Evolutionary conservation across 2,888 invertebrate genomes (phyloP).

Genomic region (Andricus curvator): DNA sequence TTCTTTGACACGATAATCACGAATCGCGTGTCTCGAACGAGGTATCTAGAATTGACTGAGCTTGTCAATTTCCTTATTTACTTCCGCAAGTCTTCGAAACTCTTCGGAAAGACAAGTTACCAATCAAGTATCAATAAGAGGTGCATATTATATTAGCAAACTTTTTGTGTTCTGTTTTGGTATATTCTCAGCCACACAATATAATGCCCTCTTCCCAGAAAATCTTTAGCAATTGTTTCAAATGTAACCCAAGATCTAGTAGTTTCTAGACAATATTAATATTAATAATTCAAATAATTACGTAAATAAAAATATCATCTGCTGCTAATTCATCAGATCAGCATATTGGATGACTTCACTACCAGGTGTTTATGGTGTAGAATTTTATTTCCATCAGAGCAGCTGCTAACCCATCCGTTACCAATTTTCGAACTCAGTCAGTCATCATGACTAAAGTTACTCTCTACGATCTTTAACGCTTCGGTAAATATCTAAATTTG

Average conservation of each 20-base stretch:
- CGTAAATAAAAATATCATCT: slow-evolving; percentile 16
- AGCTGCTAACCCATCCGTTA: slow-evolving; percentile 24
- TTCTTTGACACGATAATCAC: slow-evolving; percentile 29
- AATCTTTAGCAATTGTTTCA: too few species aligned
- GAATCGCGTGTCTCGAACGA: slow-evolving; percentile 25
- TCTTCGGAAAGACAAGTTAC: not conserved
- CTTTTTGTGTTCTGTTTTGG: not conserved
- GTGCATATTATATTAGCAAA: not conserved
- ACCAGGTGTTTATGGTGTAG: slow-evolving; percentile 31
- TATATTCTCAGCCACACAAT: not conserved
- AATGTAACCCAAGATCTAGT: not conserved
- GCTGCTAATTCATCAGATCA: slow-evolving; percentile 27
- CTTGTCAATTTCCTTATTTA: slow-evolving; percentile 17
- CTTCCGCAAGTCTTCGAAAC: slow-evolving; percentile 19
- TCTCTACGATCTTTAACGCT: not conserved
- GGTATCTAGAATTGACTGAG: slow-evolving; percentile 15
- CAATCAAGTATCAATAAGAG: not conserved
- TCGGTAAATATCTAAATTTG: not conserved
- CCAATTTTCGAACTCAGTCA: slow-evolving; percentile 41
- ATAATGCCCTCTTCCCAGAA: too few species aligned
- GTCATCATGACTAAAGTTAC: slow-evolving; percentile 25
- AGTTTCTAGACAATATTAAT: too few species aligned
- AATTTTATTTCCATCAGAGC: slow-evolving; percentile 28
- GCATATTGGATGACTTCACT: not conserved
- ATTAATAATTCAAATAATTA: too few species aligned